Percentiles rank a stretch among this genome's conserved stretches.
phyloP scores from a whole-genome alignment of 2,113 vertebrate species.

The Oryzias javanicus region DNA sequence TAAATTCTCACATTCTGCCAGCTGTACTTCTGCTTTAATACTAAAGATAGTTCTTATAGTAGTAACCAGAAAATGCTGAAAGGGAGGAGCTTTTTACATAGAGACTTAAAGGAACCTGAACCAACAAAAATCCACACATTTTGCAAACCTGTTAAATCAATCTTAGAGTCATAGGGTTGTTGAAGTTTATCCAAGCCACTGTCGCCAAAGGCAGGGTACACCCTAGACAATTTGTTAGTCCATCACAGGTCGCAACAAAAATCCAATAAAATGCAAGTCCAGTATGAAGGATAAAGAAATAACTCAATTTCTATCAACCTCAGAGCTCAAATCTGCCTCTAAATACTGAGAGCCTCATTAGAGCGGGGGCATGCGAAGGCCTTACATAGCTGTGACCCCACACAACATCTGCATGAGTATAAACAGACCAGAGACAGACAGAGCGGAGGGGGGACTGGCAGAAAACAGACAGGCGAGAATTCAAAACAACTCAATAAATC shows the following conservation, averaged over 20 bases:
- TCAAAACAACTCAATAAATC: slow-evolving; percentile 47
- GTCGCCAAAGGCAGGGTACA: too few species aligned
- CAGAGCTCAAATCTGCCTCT: slow-evolving; percentile 11
- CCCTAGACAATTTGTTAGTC: too few species aligned
- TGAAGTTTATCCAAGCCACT: too few species aligned
- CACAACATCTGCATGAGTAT: slow-evolving; percentile 46
- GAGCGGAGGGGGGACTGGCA: slow-evolving; percentile 21
- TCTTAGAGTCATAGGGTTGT: too few species aligned
- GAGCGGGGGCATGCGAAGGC: slow-evolving; percentile 34
- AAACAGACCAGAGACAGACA: slow-evolving; percentile 11
- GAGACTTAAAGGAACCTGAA: too few species aligned
- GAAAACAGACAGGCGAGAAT: slow-evolving; percentile 1
- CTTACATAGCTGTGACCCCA: slow-evolving; percentile 52
- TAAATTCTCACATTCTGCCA: too few species aligned
- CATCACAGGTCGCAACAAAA: background rate
- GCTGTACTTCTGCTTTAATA: too few species aligned
- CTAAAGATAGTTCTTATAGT: too few species aligned
- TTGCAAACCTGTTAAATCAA: too few species aligned
- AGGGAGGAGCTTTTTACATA: too few species aligned
- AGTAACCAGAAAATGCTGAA: too few species aligned
- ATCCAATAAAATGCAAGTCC: background rate
- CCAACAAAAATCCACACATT: too few species aligned
- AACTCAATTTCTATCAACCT: background rate
- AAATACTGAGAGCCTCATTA: slow-evolving; percentile 27
- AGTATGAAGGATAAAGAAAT: slow-evolving; percentile 5